Evolutionary conservation across 2,888 invertebrate species (phyloP), one percentile per base, ranked within the genome.

Genomic region (Trachelus stipa): DNA sequence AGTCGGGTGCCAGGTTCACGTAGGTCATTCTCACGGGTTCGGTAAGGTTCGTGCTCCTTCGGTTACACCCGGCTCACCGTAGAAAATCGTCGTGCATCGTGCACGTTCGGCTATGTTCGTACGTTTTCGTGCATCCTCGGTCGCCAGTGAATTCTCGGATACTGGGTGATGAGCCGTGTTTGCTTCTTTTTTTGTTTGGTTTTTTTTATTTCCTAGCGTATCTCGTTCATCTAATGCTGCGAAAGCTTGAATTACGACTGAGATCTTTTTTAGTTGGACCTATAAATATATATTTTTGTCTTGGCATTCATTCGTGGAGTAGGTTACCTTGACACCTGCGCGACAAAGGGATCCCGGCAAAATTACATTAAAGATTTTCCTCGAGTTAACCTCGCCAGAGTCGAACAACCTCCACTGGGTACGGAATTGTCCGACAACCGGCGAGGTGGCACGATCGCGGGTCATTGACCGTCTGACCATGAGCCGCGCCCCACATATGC

Each of bases 381-480:
- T 74, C 74, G 31, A 74, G 23, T 23, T 35, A 30, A 74, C 34
- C 37, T 30, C 30, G 73, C 80, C 68, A 74, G 83, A 85, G 86
- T 87, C 88, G 84, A 87, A 87, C 87, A 86, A 88, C 87, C 88
- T 87, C 89, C 84, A 82, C 84, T 85, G 83, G 23, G 56, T 56
- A 83, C 78, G 73, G 80, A 71, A 71, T 71, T 34, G 31, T 77
- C 73, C 74, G 79, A 76, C 73, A 79, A 73, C 76, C 68, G 76
- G 76, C 73, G 74, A 74, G 74, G 74, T 74, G 23, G 37, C 34
- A 71, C 71, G 71, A 71, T 12, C n/a, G 74, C 23, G 69, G 91
- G 88, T 91, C 91, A 87, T 88, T 89, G 91, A 90, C 91, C 90
- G 90, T 90, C 90, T 91, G 91, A 91, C 91, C 91, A 90, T 90